Conservation (phyloP, 2,797 vertebrate species). For the Emydoidea blandingii region DNA sequence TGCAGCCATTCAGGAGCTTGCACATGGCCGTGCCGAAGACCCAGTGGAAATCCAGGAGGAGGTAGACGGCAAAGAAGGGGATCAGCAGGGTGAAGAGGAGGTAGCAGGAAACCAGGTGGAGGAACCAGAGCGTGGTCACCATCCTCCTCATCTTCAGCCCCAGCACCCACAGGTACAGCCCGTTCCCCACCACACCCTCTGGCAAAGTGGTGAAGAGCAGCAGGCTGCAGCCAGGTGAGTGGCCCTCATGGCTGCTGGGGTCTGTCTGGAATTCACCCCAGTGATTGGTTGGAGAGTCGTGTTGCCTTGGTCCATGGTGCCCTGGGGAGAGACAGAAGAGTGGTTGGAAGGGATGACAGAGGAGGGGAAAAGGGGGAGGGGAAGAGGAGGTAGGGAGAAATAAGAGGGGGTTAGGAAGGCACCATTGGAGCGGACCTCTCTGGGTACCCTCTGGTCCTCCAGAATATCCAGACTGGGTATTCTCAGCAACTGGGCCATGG, state of each 20-base stretch:
- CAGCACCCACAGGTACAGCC: not conserved
- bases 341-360: not conserved
- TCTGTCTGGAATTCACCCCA: not conserved
- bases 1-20: not conserved
- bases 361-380: not conserved
- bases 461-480: not conserved
- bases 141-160: not conserved
- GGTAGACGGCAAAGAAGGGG: accelerated
- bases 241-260: not conserved
- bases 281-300: accelerated
- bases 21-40: not conserved
- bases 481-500: not conserved
- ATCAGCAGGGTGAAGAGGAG: not conserved
- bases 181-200: not conserved
- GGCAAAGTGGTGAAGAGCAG: not conserved
- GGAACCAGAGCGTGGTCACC: not conserved
- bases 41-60: not conserved
- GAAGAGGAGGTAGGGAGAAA: not conserved
- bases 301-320: not conserved
- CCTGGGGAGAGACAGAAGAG: not conserved
- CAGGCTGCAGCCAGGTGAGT: not conserved
- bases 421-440: not conserved
- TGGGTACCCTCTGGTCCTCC: not conserved
- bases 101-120: not conserved
- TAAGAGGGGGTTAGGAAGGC: not conserved